A percentile compares a stretch with the other conserved stretches of the same genome.
phyloP scores from a whole-genome alignment of 2,797 vertebrate species.

The Distichodus sexfasciatus region DNA sequence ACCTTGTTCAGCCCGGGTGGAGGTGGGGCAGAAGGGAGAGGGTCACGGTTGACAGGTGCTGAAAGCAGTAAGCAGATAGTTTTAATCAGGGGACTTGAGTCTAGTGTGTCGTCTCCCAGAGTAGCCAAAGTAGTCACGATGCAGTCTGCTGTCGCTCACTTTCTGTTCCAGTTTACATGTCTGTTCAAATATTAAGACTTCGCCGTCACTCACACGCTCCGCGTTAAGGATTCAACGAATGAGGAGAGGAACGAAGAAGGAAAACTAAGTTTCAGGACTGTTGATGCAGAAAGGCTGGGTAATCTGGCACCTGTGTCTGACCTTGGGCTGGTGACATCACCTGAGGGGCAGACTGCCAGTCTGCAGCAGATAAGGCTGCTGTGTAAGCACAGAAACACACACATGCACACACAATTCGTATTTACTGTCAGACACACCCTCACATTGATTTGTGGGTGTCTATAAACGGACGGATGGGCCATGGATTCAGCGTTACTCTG shows the following conservation, averaged over 20 bases:
- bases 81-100: neutral
- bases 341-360: slow-evolving; percentile 56
- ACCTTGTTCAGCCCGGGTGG: slow-evolving; percentile 53
- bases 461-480: neutral
- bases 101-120: no score
- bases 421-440: slow-evolving; percentile 17
- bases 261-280: neutral
- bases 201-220: neutral
- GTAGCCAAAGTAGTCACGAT: no score
- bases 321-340: slow-evolving; percentile 63
- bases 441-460: slow-evolving; percentile 3
- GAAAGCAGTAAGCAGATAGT: neutral
- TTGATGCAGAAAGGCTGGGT: slow-evolving; percentile 4
- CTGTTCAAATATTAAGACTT: neutral
- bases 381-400: slow-evolving; percentile 44
- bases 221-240: no score
- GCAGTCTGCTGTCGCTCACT: neutral
- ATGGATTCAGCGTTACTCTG: neutral
- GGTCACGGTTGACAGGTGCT: neutral
- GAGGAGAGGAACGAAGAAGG: neutral
- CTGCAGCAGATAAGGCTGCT: slow-evolving; percentile 51
- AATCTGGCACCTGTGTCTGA: slow-evolving; percentile 51
- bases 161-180: neutral
- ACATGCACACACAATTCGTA: slow-evolving; percentile 6
- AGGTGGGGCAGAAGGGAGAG: neutral